Percentiles rank a stretch among this genome's conserved stretches.
Conservation (phyloP, 2,113 vertebrate species). For the Eurypyga helias region DNA sequence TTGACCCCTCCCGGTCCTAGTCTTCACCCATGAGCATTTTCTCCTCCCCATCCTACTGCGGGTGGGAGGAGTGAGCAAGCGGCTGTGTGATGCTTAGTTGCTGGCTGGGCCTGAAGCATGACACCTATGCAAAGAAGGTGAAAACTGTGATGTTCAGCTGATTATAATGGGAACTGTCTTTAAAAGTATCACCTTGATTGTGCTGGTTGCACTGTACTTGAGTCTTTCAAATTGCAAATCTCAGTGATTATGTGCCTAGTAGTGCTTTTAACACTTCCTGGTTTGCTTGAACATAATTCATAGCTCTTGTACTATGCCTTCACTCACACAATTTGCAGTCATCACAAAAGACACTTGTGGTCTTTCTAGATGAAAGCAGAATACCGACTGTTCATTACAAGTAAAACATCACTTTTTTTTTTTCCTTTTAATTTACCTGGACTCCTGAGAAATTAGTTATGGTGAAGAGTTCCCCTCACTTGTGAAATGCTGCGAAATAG, state of each 20-base stretch:
- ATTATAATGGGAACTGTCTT: conserved; percentile 67
- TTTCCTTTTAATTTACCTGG: not conserved
- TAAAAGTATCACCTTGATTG: conserved; percentile 61
- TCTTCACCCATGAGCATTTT: too few relatives aligned
- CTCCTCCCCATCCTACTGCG: too few relatives aligned
- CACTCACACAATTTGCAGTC: conserved; percentile 32
- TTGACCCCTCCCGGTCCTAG: too few relatives aligned
- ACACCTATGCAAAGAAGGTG: conserved; percentile 32
- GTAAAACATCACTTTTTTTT: not conserved
- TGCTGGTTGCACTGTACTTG: conserved; percentile 36
- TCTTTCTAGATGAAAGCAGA: conserved; percentile 5
- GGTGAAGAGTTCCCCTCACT: not conserved
- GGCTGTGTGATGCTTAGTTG: too few relatives aligned
- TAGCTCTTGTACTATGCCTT: conserved; percentile 32
- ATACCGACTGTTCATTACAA: not conserved
- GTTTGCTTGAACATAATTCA: conserved; percentile 55
- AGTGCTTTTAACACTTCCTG: conserved; percentile 44
- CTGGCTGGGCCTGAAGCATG: too few relatives aligned
- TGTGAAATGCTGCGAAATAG: not conserved
- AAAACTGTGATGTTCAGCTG: conserved; percentile 49
- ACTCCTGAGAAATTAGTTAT: not conserved
- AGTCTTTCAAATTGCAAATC: conserved; percentile 64
- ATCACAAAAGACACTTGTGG: conserved; percentile 26
- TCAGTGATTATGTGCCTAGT: conserved; percentile 51
- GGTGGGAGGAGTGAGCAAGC: too few relatives aligned